phyloP scores from a whole-genome alignment of 2,888 invertebrate species.

The Arrhopalites spinosus region DNA sequence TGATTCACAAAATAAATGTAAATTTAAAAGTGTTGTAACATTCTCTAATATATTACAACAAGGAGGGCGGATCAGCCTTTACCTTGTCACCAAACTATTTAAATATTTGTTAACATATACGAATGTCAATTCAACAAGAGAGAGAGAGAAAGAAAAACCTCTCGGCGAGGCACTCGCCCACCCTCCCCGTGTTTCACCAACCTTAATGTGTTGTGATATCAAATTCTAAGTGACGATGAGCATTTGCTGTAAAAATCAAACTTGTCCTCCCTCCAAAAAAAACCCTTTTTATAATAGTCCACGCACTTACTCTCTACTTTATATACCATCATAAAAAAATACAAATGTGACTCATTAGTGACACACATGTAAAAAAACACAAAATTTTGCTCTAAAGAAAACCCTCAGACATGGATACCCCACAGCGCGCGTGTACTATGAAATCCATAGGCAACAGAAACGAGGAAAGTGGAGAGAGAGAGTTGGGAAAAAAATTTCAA shows the following conservation, averaged over 20 bases:
- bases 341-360: neutral
- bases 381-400: neutral
- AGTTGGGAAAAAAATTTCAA: neutral
- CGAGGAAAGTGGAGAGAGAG: neutral
- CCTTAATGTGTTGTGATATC: no score
- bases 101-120: neutral
- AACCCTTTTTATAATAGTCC: neutral
- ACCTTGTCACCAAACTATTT: slow-evolving; percentile 4
- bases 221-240: no score
- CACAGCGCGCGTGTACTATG: neutral
- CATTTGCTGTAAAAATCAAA: no score
- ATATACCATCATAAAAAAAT: neutral
- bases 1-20: neutral
- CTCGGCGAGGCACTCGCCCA: neutral
- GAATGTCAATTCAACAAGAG: neutral
- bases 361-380: no score
- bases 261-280: neutral
- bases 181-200: no score
- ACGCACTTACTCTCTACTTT: neutral
- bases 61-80: neutral
- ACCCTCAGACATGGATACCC: no score
- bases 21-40: neutral
- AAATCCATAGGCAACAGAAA: neutral
- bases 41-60: neutral
- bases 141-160: neutral